Conservation (phyloP, 2,888 invertebrate genomes). For the Hirtodrosophila alboralis region DNA sequence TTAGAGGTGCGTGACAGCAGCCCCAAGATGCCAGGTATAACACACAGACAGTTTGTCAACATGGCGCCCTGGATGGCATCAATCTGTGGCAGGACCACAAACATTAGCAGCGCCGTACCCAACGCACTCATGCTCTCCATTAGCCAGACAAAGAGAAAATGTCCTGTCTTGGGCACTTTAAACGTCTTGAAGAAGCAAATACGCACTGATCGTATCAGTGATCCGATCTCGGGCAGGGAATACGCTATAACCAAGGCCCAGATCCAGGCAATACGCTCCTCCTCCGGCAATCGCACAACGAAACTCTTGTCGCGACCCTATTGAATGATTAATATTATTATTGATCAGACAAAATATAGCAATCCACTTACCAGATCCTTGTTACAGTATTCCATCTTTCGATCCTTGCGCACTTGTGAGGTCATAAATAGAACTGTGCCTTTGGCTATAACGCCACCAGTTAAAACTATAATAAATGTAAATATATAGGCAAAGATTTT, state of each 20-base stretch:
- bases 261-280: slow-evolving; percentile 95
- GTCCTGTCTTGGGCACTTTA: slow-evolving; percentile 87
- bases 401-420: slow-evolving; percentile 92
- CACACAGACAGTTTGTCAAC: slow-evolving; percentile 97
- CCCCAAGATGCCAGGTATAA: slow-evolving; percentile 90
- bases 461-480: slow-evolving; percentile 93
- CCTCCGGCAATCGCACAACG: slow-evolving; percentile 91
- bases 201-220: slow-evolving; percentile 92
- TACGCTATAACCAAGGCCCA: slow-evolving; percentile 96
- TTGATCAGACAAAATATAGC: neutral
- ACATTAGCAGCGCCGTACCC: slow-evolving; percentile 94
- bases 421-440: slow-evolving; percentile 96
- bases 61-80: slow-evolving; percentile 98
- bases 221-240: slow-evolving; percentile 94
- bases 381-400: slow-evolving; percentile 92
- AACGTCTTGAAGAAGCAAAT: slow-evolving; percentile 96
- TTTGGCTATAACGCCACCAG: slow-evolving; percentile 94
- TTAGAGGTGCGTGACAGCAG: slow-evolving; percentile 92
- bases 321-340: neutral
- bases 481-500: slow-evolving; percentile 93
- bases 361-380: slow-evolving; percentile 89
- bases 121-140: slow-evolving; percentile 95
- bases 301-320: slow-evolving; percentile 94
- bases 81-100: slow-evolving; percentile 94
- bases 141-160: slow-evolving; percentile 87